phyloP scores from a whole-genome alignment of 2,888 invertebrate genomes.

The Leptinotarsa peninsularis region DNA sequence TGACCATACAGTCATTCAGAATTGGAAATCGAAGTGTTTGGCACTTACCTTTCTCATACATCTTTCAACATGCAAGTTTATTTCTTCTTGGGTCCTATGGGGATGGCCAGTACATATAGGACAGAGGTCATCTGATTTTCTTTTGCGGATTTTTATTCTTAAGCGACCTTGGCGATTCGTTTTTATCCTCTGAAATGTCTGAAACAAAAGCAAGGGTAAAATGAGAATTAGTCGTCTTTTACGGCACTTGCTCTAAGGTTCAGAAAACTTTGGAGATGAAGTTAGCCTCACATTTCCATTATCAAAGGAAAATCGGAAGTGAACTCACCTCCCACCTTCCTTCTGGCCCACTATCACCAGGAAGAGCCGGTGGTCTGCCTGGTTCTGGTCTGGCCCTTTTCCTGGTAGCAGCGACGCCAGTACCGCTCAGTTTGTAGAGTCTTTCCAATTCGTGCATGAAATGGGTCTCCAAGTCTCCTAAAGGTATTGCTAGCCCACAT shows the following conservation, averaged over 20 bases:
- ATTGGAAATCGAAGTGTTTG: background rate
- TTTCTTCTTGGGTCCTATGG: slow-evolving; percentile 71
- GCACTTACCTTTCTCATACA: slow-evolving; percentile 70
- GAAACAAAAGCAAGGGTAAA: slow-evolving; percentile 47
- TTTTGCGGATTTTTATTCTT: slow-evolving; percentile 75
- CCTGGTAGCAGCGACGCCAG: slow-evolving; percentile 66
- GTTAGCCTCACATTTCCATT: too few species aligned
- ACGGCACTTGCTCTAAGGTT: too few species aligned
- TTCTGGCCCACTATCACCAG: slow-evolving; percentile 69
- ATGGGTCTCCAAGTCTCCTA: slow-evolving; percentile 77
- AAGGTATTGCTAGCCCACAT: slow-evolving; percentile 75
- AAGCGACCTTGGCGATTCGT: slow-evolving; percentile 78
- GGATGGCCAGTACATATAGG: slow-evolving; percentile 74
- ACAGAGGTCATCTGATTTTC: slow-evolving; percentile 75
- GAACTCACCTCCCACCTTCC: slow-evolving; percentile 75
- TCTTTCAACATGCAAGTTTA: slow-evolving; percentile 75
- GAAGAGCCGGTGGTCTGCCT: slow-evolving; percentile 63
- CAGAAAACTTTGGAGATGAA: too few species aligned
- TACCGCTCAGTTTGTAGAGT: slow-evolving; percentile 72
- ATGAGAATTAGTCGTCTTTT: too few species aligned
- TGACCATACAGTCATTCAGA: background rate
- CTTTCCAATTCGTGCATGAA: slow-evolving; percentile 78
- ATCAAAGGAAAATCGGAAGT: too few species aligned
- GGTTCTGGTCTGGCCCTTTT: slow-evolving; percentile 63
- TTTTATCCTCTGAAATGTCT: slow-evolving; percentile 79